Evolutionary conservation across 2,113 vertebrate species (phyloP).

Genomic region (Noctilio leporinus): DNA sequence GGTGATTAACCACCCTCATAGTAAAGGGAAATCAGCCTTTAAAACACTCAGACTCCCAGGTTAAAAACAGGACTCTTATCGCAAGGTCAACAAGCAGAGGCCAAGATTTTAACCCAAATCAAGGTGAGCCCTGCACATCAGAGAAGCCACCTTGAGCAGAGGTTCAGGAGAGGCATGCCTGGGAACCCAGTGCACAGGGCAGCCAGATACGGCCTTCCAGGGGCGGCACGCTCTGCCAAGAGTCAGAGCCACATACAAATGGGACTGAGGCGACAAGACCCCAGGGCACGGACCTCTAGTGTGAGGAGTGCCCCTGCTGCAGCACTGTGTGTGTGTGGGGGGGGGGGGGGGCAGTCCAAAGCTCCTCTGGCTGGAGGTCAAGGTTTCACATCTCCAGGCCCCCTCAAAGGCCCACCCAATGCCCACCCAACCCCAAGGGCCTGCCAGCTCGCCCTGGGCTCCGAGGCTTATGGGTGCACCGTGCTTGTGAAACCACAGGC

Average conservation of each 20-base stretch:
- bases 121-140: not conserved
- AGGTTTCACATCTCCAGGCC: not conserved
- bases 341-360: too few relatives aligned
- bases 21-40: not conserved
- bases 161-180: not conserved
- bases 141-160: not conserved
- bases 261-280: not conserved
- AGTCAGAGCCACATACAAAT: accelerated
- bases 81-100: not conserved
- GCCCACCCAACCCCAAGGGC: not conserved
- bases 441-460: not conserved
- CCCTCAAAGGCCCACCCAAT: not conserved
- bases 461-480: accelerated
- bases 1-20: too few relatives aligned
- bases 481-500: not conserved
- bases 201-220: not conserved
- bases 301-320: accelerated
- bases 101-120: not conserved
- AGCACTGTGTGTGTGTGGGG: too few relatives aligned
- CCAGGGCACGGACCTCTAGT: not conserved
- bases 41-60: slow-evolving; percentile 23
- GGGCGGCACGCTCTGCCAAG: not conserved
- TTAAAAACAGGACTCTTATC: not conserved
- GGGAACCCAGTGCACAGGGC: not conserved
- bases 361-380: not conserved